These are phyloP conservation scores for Galaxias olidus DNA, from an alignment of 2,797 vertebrate species.

Conservation along the genomic window DNA sequence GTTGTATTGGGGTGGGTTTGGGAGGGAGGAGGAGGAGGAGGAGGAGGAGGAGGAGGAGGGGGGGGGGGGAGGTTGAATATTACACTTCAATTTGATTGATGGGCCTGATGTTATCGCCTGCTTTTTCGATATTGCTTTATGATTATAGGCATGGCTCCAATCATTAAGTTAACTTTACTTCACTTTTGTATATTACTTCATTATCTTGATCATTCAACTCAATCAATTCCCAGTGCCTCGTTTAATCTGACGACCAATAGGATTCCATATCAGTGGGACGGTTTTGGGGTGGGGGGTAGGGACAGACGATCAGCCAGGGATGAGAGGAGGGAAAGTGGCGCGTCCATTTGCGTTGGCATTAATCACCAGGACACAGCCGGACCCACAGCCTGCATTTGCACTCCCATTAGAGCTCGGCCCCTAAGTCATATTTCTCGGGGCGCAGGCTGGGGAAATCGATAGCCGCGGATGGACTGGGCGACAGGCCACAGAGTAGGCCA, in stretches of 20 bases:
- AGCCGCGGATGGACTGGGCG: slow-evolving; percentile 50
- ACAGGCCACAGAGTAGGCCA: slow-evolving; percentile 47
- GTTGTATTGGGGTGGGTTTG: slow-evolving; percentile 4
- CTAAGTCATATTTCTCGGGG: slow-evolving; percentile 65
- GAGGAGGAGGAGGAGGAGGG: no score
- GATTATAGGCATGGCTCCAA: slow-evolving; percentile 34
- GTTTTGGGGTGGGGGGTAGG: no score
- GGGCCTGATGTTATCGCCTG: slow-evolving; percentile 43
- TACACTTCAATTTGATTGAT: slow-evolving; percentile 56
- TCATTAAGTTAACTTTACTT: slow-evolving; percentile 32
- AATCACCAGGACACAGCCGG: slow-evolving; percentile 50
- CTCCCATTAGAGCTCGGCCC: slow-evolving; percentile 62
- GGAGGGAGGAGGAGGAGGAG: not conserved
- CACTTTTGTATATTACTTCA: slow-evolving; percentile 27
- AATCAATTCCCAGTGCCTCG: slow-evolving; percentile 15
- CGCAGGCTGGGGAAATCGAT: slow-evolving; percentile 56
- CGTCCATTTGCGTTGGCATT: slow-evolving; percentile 48
- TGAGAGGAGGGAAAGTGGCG: slow-evolving; percentile 51
- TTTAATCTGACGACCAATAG: slow-evolving; percentile 42
- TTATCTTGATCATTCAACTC: slow-evolving; percentile 27
- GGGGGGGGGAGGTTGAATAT: slow-evolving; percentile 29
- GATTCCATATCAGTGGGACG: slow-evolving; percentile 26
- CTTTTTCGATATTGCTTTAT: slow-evolving; percentile 51
- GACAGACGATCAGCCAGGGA: slow-evolving; percentile 57
- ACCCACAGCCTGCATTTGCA: slow-evolving; percentile 48